phyloP scores from a whole-genome alignment of 2,888 invertebrate species.

The Sacculina carcini region DNA sequence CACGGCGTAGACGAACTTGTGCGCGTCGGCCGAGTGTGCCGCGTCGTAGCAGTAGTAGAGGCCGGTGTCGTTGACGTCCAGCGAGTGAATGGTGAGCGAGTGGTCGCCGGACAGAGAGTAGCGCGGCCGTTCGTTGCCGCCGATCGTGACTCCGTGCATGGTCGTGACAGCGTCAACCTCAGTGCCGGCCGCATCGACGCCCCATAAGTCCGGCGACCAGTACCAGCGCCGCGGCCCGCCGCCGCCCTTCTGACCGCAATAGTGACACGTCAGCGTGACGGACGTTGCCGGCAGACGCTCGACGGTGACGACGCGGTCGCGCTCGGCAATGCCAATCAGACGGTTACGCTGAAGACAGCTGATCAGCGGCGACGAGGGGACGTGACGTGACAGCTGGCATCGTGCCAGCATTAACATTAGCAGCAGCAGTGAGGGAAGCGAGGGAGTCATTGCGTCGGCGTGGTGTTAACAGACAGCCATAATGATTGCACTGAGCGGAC shows the following conservation, averaged over 20 bases:
- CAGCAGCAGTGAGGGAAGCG: too few species aligned
- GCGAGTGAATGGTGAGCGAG: neutral
- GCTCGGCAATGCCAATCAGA: neutral
- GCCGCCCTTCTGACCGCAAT: neutral
- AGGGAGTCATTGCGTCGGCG: too few species aligned
- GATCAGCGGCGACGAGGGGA: too few species aligned
- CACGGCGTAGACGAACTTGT: neutral
- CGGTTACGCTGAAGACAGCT: neutral
- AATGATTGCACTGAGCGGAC: too few species aligned
- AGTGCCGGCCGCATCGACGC: neutral
- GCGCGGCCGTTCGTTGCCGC: neutral
- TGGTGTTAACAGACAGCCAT: too few species aligned
- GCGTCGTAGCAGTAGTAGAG: neutral
- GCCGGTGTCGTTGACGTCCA: slow-evolving; percentile 1
- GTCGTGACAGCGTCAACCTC: too few species aligned
- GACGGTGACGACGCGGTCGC: neutral
- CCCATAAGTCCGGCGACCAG: neutral
- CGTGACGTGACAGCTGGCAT: too few species aligned
- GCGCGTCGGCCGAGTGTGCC: neutral
- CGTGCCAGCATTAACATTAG: too few species aligned
- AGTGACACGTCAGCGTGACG: neutral
- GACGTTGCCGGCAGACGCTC: neutral
- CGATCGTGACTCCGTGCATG: too few species aligned
- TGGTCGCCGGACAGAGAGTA: neutral
- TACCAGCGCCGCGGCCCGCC: neutral